These are phyloP conservation scores for Eleginops maclovinus DNA, from an alignment of 2,113 vertebrate genomes.

Conservation along the genomic window DNA sequence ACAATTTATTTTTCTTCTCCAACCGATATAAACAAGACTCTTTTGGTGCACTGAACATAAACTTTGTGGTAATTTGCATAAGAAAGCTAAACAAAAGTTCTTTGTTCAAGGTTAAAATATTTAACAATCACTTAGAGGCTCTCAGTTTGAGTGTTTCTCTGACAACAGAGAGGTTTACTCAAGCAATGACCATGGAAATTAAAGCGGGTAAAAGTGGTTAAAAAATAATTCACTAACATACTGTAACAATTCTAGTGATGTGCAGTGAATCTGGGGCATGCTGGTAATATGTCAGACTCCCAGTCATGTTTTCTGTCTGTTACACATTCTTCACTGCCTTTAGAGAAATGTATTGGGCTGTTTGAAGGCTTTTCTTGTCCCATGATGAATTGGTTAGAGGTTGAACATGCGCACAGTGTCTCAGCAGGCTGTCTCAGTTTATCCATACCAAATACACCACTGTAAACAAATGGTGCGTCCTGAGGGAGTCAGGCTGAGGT, in stretches of 20 bases:
- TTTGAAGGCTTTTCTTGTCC: conserved; percentile 19
- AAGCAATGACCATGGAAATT: conserved; percentile 1
- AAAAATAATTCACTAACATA: conserved; percentile 1
- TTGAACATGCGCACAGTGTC: background rate
- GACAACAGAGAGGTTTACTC: conserved; percentile 24
- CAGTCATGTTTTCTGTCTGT: background rate
- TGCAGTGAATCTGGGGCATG: conserved; percentile 49
- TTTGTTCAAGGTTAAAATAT: conserved; percentile 27
- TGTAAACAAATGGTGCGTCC: conserved; percentile 21
- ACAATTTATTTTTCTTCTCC: background rate
- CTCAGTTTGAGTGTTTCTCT: conserved; percentile 7
- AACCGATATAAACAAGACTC: background rate
- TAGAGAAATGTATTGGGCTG: background rate
- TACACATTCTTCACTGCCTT: background rate
- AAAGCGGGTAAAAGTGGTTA: background rate
- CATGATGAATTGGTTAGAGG: conserved; percentile 13
- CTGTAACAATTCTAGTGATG: background rate
- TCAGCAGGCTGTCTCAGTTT: conserved; percentile 12
- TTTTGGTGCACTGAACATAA: background rate
- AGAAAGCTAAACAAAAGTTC: conserved; percentile 21
- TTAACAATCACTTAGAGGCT: conserved; percentile 20
- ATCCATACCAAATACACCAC: conserved; percentile 22
- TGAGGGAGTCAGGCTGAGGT: conserved; percentile 12
- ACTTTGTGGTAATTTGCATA: background rate
- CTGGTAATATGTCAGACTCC: background rate